Percentiles rank a stretch among this genome's conserved stretches.
Evolutionary conservation across 2,113 vertebrate genomes (phyloP).

Genomic region (Ancistrus triradiatus): DNA sequence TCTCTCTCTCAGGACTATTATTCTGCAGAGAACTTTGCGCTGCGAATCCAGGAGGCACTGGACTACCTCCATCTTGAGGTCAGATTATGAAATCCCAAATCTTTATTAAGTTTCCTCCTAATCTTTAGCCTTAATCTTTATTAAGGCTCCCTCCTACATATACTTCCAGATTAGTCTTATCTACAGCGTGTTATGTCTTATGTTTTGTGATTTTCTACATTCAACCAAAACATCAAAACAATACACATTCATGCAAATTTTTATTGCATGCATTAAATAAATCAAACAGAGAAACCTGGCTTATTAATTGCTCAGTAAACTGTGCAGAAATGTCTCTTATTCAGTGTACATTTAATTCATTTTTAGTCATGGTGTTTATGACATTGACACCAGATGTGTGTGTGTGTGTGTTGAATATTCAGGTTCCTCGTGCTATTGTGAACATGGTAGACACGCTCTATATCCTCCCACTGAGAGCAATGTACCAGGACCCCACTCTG

Average conservation of each 20-base stretch:
- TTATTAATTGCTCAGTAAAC: too few relatives aligned
- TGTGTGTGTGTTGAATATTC: background rate
- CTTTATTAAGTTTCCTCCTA: too few relatives aligned
- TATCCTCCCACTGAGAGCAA: conserved; percentile 64
- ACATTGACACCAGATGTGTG: background rate
- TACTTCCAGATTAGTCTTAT: too few relatives aligned
- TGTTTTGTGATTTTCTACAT: background rate
- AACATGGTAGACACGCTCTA: conserved; percentile 77
- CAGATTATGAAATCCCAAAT: conserved; percentile 28
- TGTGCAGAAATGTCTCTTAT: too few relatives aligned
- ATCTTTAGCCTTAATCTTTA: too few relatives aligned
- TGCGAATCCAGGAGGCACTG: conserved; percentile 70
- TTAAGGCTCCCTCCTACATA: too few relatives aligned
- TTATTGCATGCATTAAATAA: background rate
- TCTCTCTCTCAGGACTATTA: conserved; percentile 63
- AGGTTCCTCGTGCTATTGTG: conserved; percentile 85
- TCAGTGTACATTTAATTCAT: too few relatives aligned
- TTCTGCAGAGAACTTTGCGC: conserved; percentile 71
- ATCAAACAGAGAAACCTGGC: too few relatives aligned
- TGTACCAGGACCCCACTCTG: conserved; percentile 63
- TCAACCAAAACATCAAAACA: background rate
- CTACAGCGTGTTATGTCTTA: too few relatives aligned
- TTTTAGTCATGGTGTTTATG: background rate
- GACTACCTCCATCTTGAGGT: conserved; percentile 82
- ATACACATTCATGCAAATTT: background rate